These are phyloP conservation scores for Atethmia centrago DNA, from an alignment of 2,888 invertebrate species.

Conservation along the genomic window DNA sequence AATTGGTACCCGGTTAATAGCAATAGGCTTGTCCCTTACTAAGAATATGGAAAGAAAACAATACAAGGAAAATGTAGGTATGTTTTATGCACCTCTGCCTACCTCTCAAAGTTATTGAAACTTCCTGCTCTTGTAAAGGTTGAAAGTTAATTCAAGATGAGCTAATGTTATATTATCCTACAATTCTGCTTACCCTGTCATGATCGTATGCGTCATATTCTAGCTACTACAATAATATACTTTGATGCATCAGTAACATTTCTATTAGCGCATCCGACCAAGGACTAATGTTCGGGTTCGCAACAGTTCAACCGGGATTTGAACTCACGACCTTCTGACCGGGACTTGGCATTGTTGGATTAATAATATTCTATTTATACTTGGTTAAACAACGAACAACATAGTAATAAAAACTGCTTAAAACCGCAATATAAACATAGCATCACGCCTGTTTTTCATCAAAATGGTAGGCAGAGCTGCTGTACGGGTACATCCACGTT, in stretches of 20 bases:
- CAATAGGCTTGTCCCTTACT: not conserved
- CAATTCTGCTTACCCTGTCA: not conserved
- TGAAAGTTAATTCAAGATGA: not conserved
- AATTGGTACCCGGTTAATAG: not conserved
- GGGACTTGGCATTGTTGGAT: constrained; percentile 22
- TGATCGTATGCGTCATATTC: not conserved
- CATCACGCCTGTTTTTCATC: not conserved
- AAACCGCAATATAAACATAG: not conserved
- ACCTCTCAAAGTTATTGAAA: not conserved
- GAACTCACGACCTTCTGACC: constrained; percentile 59
- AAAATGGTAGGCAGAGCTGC: not conserved
- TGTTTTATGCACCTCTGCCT: not conserved
- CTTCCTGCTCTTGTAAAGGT: not conserved
- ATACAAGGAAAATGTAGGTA: not conserved
- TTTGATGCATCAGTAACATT: constrained; percentile 39
- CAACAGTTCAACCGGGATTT: constrained; percentile 53
- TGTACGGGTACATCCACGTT: not conserved
- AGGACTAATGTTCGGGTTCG: constrained; percentile 53
- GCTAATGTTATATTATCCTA: not conserved
- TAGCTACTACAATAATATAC: not conserved
- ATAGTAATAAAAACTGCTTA: not conserved
- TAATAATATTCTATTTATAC: constrained; percentile 26
- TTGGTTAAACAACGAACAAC: constrained; percentile 3
- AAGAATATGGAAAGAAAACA: not conserved
- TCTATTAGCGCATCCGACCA: constrained; percentile 51